These are phyloP conservation scores for Chondrilla cf. caribensis DNA, from an alignment of 37 sponge, comb jelly and placozoan species.

Conservation along the genomic window DNA sequence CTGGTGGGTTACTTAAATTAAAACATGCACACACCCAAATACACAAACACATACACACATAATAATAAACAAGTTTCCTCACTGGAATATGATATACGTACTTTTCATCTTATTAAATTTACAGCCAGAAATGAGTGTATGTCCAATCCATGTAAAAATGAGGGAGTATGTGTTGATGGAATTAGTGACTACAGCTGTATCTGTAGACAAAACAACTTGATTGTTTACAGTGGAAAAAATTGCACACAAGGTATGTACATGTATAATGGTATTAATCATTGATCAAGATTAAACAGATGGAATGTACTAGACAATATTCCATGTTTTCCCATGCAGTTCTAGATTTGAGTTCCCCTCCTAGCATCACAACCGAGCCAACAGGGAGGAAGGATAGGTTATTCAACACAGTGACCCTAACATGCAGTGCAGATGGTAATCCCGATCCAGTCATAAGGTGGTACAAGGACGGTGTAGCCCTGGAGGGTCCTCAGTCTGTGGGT, in stretches of 20 bases:
- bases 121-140: neutral
- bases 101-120: neutral
- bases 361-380: neutral
- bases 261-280: too few species aligned
- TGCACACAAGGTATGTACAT: neutral
- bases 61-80: neutral
- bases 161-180: constrained; percentile 8
- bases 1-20: too few species aligned
- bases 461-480: constrained; percentile 1
- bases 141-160: constrained; percentile 12
- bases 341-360: neutral
- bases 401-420: constrained; percentile 3
- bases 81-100: neutral
- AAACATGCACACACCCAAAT: too few species aligned
- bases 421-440: constrained; percentile 12
- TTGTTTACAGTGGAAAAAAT: neutral
- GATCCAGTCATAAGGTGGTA: constrained; percentile 15
- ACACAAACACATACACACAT: too few species aligned
- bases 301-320: too few species aligned
- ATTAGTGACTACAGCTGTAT: neutral
- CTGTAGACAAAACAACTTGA: neutral
- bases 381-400: neutral
- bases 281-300: too few species aligned
- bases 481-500: neutral
- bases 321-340: neutral